A percentile compares a stretch with the other conserved stretches of the same genome.
These are phyloP conservation scores for Guaruba guarouba DNA, from an alignment of 2,113 vertebrate species.

Conservation along the genomic window DNA sequence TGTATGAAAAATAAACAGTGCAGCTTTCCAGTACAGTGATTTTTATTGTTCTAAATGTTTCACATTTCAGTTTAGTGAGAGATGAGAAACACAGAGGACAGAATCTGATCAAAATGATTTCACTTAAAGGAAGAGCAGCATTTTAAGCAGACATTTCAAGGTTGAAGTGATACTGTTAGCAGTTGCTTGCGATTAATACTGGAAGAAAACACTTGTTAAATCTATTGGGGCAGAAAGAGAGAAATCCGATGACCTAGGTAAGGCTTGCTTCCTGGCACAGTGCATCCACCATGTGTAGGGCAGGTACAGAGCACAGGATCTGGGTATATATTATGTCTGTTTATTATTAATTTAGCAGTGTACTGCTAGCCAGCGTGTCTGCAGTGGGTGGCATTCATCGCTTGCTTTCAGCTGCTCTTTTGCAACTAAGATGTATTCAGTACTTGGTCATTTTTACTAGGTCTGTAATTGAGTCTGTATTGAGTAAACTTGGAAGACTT, in stretches of 20 bases:
- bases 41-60: constrained; percentile 68
- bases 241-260: neutral
- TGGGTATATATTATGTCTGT: neutral
- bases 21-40: constrained; percentile 58
- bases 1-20: constrained; percentile 37
- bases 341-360: neutral
- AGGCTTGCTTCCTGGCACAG: neutral
- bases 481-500: constrained; percentile 24
- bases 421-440: neutral
- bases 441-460: neutral
- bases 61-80: constrained; percentile 49
- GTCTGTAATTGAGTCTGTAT: neutral
- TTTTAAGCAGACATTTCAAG: constrained; percentile 56
- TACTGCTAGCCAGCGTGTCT: neutral
- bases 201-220: constrained; percentile 23
- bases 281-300: neutral
- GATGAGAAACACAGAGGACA: constrained; percentile 29
- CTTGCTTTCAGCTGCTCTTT: neutral
- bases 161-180: constrained; percentile 22
- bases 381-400: neutral
- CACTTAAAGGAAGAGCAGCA: constrained; percentile 34
- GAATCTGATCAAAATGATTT: constrained; percentile 31
- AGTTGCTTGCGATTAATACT: neutral
- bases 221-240: constrained; percentile 17
- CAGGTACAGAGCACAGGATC: neutral